A percentile compares a stretch with the other conserved stretches of the same genome.
phyloP scores from a whole-genome alignment of 2,113 vertebrate genomes.

The Amphiprion ocellaris region DNA sequence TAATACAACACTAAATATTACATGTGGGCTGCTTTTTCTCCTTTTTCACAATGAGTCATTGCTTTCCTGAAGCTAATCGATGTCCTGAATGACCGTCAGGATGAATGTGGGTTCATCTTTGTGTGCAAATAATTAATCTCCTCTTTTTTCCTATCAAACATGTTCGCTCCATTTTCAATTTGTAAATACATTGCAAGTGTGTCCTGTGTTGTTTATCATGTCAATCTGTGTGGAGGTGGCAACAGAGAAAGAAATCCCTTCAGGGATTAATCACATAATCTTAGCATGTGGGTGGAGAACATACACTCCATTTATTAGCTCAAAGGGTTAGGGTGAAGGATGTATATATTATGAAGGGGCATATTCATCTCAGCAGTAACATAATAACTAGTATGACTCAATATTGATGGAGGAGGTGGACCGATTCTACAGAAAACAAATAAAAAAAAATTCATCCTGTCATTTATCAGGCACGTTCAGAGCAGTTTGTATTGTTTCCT shows the following conservation, averaged over 20 bases:
- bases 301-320: conserved; percentile 14
- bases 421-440: conserved; percentile 5
- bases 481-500: neutral
- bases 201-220: conserved; percentile 20
- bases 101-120: neutral
- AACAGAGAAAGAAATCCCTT: conserved; percentile 10
- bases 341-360: conserved; percentile 3
- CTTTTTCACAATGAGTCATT: no score
- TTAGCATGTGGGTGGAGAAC: conserved; percentile 28
- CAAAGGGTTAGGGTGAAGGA: conserved; percentile 14
- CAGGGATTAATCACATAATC: conserved; percentile 37
- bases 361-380: conserved; percentile 15
- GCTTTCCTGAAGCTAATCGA: no score
- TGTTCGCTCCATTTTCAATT: neutral
- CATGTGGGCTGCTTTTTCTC: no score
- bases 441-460: neutral
- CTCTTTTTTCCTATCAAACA: neutral
- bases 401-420: neutral
- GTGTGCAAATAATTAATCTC: neutral
- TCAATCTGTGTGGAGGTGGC: conserved; percentile 10
- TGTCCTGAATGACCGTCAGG: no score
- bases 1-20: no score
- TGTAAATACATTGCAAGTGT: conserved; percentile 26
- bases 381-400: conserved; percentile 7
- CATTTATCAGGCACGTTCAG: neutral